These are phyloP conservation scores for Spinus olivaceus DNA, from an alignment of 2,797 vertebrate genomes.

Conservation along the genomic window DNA sequence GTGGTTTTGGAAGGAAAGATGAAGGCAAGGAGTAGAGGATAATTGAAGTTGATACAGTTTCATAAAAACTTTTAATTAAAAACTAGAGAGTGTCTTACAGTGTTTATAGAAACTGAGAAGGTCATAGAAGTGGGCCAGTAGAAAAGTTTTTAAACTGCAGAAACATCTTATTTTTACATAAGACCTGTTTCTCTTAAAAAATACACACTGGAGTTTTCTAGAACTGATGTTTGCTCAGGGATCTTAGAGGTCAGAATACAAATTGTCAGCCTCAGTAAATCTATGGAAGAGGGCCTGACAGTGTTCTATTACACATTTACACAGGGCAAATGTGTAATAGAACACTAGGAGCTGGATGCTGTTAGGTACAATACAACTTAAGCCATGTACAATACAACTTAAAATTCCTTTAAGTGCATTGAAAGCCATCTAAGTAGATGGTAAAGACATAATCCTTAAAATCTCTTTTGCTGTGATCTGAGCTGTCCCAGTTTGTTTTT, in stretches of 20 bases:
- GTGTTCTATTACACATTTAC: too few relatives aligned
- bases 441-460: neutral
- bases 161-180: neutral
- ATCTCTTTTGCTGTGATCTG: neutral
- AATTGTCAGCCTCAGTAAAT: neutral
- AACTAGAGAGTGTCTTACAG: neutral
- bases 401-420: neutral
- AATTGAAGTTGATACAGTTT: neutral
- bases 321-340: neutral
- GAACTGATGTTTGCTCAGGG: neutral
- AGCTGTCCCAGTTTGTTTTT: neutral
- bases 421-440: neutral
- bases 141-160: neutral
- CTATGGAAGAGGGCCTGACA: neutral
- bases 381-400: neutral
- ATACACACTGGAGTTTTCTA: fast-evolving
- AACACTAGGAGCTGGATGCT: neutral
- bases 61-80: neutral
- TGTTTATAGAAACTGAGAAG: neutral
- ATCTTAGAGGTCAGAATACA: neutral
- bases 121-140: neutral
- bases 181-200: neutral
- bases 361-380: neutral
- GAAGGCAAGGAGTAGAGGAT: neutral
- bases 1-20: neutral